Evolutionary conservation across 2,888 invertebrate species (phyloP).

Genomic region (Ferrisia virgata): DNA sequence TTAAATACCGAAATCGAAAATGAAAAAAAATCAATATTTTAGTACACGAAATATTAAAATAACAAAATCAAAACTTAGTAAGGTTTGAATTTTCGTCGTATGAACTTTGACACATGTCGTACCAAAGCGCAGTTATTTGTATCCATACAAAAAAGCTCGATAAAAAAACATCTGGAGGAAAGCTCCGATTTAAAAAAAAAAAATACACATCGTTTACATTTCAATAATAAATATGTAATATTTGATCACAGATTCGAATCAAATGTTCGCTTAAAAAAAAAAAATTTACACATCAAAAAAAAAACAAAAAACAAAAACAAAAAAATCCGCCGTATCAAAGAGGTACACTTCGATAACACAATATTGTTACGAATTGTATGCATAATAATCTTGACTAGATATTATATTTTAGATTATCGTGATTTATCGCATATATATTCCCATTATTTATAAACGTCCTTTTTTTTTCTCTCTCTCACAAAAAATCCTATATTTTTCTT

Average conservation of each 20-base stretch:
- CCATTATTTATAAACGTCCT: neutral
- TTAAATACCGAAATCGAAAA: neutral
- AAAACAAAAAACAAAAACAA: neutral
- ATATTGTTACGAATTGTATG: neutral
- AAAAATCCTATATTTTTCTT: no score
- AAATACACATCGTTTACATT: neutral
- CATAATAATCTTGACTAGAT: conserved; percentile 1
- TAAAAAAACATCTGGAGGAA: neutral
- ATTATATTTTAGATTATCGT: conserved; percentile 15
- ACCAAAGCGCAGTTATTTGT: neutral
- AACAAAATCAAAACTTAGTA: neutral
- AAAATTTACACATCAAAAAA: neutral
- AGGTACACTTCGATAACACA: neutral
- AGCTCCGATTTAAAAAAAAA: neutral
- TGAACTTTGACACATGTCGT: neutral
- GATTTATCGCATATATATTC: neutral
- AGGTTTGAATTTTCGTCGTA: neutral
- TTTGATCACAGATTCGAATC: conserved; percentile 26
- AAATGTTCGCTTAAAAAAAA: neutral
- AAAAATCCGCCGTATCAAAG: neutral
- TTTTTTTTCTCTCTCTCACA: no score
- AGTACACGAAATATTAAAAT: neutral
- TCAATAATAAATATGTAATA: neutral
- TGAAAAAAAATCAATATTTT: neutral
- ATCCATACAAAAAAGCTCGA: neutral